These are phyloP conservation scores for Ifrita kowaldi DNA, from an alignment of 2,113 vertebrate species.

Conservation along the genomic window DNA sequence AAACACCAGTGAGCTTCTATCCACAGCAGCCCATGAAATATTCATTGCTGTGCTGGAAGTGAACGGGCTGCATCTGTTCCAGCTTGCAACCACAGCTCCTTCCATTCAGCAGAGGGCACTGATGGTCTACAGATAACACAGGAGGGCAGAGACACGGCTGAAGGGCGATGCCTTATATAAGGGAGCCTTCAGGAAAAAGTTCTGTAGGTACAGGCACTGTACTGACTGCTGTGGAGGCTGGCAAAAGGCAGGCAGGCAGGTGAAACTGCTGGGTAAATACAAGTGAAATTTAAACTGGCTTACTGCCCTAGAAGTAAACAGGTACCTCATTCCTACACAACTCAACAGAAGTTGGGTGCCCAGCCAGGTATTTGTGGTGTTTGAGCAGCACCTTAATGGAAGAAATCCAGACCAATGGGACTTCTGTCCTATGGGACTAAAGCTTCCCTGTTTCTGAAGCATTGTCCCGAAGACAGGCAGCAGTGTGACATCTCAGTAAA, in stretches of 20 bases:
- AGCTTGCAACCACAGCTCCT: constrained; percentile 27
- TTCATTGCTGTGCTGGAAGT: background rate
- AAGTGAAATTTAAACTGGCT: background rate
- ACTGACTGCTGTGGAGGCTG: background rate
- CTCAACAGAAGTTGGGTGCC: background rate
- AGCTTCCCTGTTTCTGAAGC: background rate
- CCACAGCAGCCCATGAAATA: constrained; percentile 12
- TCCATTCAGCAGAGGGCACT: constrained; percentile 64
- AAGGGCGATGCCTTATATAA: background rate
- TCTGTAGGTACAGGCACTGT: background rate
- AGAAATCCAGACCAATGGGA: background rate
- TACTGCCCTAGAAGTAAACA: background rate
- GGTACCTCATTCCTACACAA: background rate
- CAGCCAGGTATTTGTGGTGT: background rate
- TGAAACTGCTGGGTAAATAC: background rate
- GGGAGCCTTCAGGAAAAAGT: background rate
- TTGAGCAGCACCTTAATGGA: background rate
- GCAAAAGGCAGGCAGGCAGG: background rate
- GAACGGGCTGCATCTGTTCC: background rate
- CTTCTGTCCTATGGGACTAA: background rate
- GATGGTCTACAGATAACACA: constrained; percentile 33
- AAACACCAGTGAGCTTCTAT: constrained; percentile 26
- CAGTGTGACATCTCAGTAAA: background rate
- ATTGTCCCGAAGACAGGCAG: background rate
- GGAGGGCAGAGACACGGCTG: constrained; percentile 2